These are phyloP conservation scores for Steinernema scapterisci DNA, from an alignment of 2,888 invertebrate species.

Conservation along the genomic window DNA sequence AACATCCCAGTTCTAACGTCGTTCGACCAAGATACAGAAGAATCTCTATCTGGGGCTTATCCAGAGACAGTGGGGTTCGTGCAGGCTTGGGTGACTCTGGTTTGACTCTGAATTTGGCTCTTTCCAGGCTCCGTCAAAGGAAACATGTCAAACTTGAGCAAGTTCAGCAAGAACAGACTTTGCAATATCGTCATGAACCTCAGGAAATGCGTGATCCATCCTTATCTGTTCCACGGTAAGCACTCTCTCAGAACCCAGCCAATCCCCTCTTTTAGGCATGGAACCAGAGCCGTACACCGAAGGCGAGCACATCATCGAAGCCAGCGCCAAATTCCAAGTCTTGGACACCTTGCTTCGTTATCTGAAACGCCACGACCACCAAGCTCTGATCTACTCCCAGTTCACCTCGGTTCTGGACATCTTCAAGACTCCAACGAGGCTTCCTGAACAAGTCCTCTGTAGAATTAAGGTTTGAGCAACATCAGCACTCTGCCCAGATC, in stretches of 20 bases:
- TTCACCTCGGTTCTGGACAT: conserved; percentile 70
- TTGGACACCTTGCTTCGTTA: conserved; percentile 68
- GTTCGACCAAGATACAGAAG: conserved; percentile 69
- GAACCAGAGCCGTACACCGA: conserved; percentile 70
- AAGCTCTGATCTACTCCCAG: conserved; percentile 70
- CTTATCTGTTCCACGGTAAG: conserved; percentile 70
- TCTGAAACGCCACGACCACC: conserved; percentile 67
- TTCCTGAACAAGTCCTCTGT: no score
- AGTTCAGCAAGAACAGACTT: no score
- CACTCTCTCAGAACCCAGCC: no score
- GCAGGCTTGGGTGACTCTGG: no score
- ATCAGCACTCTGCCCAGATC: no score
- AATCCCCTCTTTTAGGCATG: conserved; percentile 65
- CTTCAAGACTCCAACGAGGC: no score
- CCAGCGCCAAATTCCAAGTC: conserved; percentile 69
- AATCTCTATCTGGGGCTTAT: conserved; percentile 69
- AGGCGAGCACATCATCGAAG: conserved; percentile 70
- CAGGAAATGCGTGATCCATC: conserved; percentile 70
- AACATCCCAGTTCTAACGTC: conserved; percentile 69
- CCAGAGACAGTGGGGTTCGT: conserved; percentile 68
- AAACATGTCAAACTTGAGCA: no score
- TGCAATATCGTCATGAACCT: conserved; percentile 68
- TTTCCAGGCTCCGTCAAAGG: no score
- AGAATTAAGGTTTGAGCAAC: no score
- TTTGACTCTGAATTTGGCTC: no score